phyloP scores from a whole-genome alignment of 2,888 invertebrate genomes.

The Nephrocerus scutellatus region DNA sequence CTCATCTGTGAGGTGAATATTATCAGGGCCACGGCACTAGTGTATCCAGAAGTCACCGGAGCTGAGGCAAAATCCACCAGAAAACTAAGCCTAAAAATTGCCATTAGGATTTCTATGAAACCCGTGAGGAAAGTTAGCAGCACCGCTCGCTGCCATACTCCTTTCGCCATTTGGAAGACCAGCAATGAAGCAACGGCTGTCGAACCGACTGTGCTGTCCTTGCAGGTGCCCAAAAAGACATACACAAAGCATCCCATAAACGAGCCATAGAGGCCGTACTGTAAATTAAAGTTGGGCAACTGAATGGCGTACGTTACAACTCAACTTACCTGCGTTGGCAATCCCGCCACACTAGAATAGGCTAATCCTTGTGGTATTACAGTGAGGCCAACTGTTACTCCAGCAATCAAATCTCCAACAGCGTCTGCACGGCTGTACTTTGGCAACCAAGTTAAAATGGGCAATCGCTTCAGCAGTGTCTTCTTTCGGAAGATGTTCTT shows the following conservation, averaged over 20 bases:
- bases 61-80: constrained; percentile 85
- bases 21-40: constrained; percentile 81
- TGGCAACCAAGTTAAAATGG: constrained; percentile 71
- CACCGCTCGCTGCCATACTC: constrained; percentile 59
- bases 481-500: constrained; percentile 57
- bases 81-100: constrained; percentile 74
- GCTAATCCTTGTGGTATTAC: constrained; percentile 73
- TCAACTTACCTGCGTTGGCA: constrained; percentile 58
- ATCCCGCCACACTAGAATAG: constrained; percentile 70
- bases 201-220: constrained; percentile 87
- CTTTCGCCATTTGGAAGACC: constrained; percentile 69
- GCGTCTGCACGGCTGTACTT: constrained; percentile 64
- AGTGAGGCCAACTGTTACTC: constrained; percentile 72
- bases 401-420: constrained; percentile 85
- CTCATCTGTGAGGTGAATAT: constrained; percentile 82
- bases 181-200: constrained; percentile 86
- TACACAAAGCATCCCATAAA: constrained; percentile 88
- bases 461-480: constrained; percentile 65
- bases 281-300: constrained; percentile 37
- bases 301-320: not conserved
- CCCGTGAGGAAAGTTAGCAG: constrained; percentile 71
- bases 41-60: constrained; percentile 82
- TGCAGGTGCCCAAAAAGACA: constrained; percentile 82
- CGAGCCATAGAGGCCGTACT: constrained; percentile 88
- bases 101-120: constrained; percentile 70